Conservation (phyloP, 2,113 vertebrate genomes). For the Camelus bactrianus region DNA sequence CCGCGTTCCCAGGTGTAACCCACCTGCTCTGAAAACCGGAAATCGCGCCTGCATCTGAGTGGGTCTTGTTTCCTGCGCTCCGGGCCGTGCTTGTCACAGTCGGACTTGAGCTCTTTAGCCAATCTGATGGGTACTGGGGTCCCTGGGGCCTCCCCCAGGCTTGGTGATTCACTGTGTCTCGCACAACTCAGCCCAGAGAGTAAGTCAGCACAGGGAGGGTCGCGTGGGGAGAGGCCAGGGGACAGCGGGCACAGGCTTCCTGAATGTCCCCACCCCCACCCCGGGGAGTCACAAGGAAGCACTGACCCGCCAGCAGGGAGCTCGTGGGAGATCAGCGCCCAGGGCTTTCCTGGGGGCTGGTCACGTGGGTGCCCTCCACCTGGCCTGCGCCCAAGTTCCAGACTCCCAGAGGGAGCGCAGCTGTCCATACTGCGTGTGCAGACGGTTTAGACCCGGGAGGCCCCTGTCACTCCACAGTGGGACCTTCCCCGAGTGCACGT, state of each 20-base stretch:
- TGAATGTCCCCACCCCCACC: too few species aligned
- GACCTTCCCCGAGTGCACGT: background rate
- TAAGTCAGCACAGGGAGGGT: background rate
- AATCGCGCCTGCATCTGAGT: too few species aligned
- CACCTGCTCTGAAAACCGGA: background rate
- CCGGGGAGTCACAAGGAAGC: fast-evolving
- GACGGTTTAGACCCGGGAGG: background rate
- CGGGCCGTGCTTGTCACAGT: background rate
- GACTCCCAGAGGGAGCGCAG: too few species aligned
- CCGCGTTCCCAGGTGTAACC: background rate
- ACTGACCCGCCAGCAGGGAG: too few species aligned
- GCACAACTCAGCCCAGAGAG: background rate
- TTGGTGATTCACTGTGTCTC: background rate
- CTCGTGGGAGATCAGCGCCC: background rate
- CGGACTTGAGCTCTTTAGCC: background rate
- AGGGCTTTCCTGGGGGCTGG: background rate
- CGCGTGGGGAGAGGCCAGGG: fast-evolving
- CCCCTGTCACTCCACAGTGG: background rate
- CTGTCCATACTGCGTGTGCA: background rate
- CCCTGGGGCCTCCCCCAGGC: background rate
- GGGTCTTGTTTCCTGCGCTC: background rate
- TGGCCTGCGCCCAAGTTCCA: background rate
- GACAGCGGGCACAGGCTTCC: background rate
- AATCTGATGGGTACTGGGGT: background rate
- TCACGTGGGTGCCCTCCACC: background rate